These are phyloP conservation scores for honey bee (Apis mellifera) DNA, from an alignment of 1,140 invertebrate species.

Conservation along the genomic window Amel_HAv3.1 CM009941.2:8755501-8756000, in stretches of 20 bases:
- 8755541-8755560: conserved; percentile 41
- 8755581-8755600: conserved; percentile 7
- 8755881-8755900: neutral
- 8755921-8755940: too few relatives aligned
- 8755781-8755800: neutral
- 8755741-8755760: neutral
- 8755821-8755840: neutral
- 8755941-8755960: too few relatives aligned
- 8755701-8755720: neutral
- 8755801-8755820: neutral
- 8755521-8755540: conserved; percentile 32
- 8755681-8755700: neutral
- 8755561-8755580: neutral
- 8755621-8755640: neutral
- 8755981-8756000: too few relatives aligned
- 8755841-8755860: neutral
- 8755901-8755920: too few relatives aligned
- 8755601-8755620: neutral
- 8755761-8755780: neutral
- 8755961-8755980: too few relatives aligned
- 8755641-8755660: neutral
- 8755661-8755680: neutral
- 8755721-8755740: neutral
- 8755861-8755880: neutral
- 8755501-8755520: neutral